Evolutionary conservation across 2,113 vertebrate species (phyloP).

Genomic region (Ivindomyrus marchei): DNA sequence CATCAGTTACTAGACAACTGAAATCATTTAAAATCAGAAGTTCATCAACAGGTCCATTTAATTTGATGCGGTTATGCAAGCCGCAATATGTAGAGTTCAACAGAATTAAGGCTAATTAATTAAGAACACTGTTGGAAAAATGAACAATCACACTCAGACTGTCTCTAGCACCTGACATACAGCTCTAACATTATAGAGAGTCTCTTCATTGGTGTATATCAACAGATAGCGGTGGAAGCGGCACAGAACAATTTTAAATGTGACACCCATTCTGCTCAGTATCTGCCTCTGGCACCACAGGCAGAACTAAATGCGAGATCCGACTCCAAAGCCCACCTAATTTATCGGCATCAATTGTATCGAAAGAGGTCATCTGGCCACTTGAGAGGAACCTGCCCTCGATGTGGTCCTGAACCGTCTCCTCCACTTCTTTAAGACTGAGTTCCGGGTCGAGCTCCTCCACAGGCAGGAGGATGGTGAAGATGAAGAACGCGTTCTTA

Average conservation of each 20-base stretch:
- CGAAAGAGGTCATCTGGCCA: conserved; percentile 39
- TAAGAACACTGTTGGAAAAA: neutral
- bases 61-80: neutral
- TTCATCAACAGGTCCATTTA: neutral
- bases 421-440: conserved; percentile 64
- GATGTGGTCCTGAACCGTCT: conserved; percentile 79
- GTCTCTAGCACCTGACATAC: neutral
- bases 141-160: neutral
- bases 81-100: neutral
- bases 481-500: conserved; percentile 74
- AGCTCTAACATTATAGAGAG: too few relatives aligned
- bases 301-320: conserved; percentile 65
- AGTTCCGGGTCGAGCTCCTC: conserved; percentile 51
- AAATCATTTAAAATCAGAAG: neutral
- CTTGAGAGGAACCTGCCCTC: conserved; percentile 59
- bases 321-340: conserved; percentile 67
- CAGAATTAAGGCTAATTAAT: neutral
- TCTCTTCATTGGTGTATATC: neutral
- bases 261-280: conserved; percentile 46
- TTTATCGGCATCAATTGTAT: conserved; percentile 64
- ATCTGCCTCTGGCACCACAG: conserved; percentile 48
- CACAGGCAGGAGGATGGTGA: conserved; percentile 78
- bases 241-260: conserved; percentile 12
- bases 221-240: neutral
- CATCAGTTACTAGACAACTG: neutral